Percentiles rank a stretch among this genome's conserved stretches.
Evolutionary conservation across 92 coral and sea anemone genomes (phyloP).

Genomic region (Pocillopora meandrina): DNA sequence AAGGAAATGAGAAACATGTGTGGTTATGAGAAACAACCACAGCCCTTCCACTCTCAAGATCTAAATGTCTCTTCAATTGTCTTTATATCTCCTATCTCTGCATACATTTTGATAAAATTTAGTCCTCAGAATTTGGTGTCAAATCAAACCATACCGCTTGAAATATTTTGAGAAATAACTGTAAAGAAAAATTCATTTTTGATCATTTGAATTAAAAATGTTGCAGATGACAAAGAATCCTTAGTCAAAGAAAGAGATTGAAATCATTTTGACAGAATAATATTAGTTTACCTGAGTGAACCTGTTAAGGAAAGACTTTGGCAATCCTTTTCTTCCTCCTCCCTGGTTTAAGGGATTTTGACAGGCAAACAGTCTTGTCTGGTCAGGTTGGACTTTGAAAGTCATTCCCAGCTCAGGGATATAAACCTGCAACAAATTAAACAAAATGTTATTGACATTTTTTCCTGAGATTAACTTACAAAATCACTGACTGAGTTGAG

Average conservation of each 20-base stretch:
- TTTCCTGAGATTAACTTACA: not conserved
- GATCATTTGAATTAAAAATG: too few relatives aligned
- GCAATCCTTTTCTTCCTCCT: constrained; percentile 97
- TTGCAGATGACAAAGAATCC: not conserved
- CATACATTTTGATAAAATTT: too few relatives aligned
- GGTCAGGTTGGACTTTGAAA: constrained; percentile 79
- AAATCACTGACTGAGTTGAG: not conserved
- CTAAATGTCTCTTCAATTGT: too few relatives aligned
- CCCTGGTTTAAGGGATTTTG: constrained; percentile 98
- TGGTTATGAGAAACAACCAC: not conserved
- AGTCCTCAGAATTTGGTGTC: too few relatives aligned
- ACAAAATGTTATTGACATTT: not conserved
- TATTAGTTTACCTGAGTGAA: constrained; percentile 79
- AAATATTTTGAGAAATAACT: too few relatives aligned
- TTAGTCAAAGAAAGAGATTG: not conserved
- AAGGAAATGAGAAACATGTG: not conserved
- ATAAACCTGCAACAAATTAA: constrained; percentile 63
- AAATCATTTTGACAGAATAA: not conserved
- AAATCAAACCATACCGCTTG: too few relatives aligned
- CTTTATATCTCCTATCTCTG: too few relatives aligned
- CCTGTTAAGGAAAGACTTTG: constrained; percentile 93
- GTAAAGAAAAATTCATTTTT: too few relatives aligned
- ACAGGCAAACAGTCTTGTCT: constrained; percentile 92
- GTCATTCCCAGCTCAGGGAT: constrained; percentile 96
- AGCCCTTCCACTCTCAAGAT: too few relatives aligned